Conservation (phyloP, 2,797 vertebrate genomes). For the Characodon lateralis region DNA sequence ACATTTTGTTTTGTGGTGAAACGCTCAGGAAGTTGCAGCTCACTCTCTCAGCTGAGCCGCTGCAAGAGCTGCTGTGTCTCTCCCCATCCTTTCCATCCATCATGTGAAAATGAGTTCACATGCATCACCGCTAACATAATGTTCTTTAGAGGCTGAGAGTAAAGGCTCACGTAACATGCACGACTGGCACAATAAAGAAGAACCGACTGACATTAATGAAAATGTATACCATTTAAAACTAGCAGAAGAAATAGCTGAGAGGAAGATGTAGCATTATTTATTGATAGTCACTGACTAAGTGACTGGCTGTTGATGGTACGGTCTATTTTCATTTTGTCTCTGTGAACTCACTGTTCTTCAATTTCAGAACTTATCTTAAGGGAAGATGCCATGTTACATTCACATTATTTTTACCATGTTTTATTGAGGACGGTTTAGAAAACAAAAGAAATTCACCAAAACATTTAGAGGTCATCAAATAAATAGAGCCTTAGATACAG, state of each 20-base stretch:
- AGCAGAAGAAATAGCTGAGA: conserved; percentile 46
- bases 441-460: background rate
- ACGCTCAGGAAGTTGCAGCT: conserved; percentile 42
- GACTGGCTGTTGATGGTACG: conserved; percentile 64
- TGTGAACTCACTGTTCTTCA: conserved; percentile 38
- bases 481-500: background rate
- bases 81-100: conserved; percentile 52
- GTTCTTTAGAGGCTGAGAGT: conserved; percentile 61
- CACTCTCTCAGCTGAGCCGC: conserved; percentile 34
- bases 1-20: conserved; percentile 28
- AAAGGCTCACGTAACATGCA: conserved; percentile 62
- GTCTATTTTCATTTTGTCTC: conserved; percentile 62
- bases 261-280: conserved; percentile 67
- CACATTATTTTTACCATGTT: conserved; percentile 4
- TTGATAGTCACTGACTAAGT: conserved; percentile 69
- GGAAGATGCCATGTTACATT: conserved; percentile 27
- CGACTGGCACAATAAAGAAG: conserved; percentile 58
- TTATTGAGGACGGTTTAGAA: background rate
- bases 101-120: conserved; percentile 63
- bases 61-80: conserved; percentile 31
- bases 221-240: conserved; percentile 70
- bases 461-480: background rate
- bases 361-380: conserved; percentile 31
- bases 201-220: conserved; percentile 68
- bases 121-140: conserved; percentile 69